Evolutionary conservation across 2,797 vertebrate species (phyloP), one percentile per base, ranked within the genome.

Genomic region (Sphaeramia orbicularis): DNA sequence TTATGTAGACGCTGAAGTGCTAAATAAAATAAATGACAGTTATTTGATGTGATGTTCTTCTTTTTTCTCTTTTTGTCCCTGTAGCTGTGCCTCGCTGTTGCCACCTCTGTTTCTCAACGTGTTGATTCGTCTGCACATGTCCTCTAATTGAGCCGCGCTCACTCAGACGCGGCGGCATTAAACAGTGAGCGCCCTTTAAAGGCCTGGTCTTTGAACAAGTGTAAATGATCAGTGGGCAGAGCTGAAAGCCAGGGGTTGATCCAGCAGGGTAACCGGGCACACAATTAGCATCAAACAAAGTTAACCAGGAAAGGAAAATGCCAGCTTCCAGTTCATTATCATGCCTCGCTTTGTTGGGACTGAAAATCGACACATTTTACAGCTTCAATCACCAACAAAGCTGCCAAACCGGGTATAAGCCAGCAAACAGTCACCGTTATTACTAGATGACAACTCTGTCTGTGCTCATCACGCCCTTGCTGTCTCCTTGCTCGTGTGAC

Each of bases 201-300:
- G 37, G 43, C 10, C 27, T 1, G 0, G 30, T 49, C 65, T 86
- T 80, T 86, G 81, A 84, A 77, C 62, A 63, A 6, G 2, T 15
- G 30, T 47, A 51, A 64, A 74, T 38, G 52, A 64, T 82, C 62
- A 56, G 74, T 1, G 27, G 55, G 41, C 13, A 40, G 37, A 69
- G 63, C 66, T 81, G 67, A 78, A 75, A 76, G 79, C 52, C 42
- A 54, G 53, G 32, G 42, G 61, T 59, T 74, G 64, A 78, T 49
- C 52, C 62, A 13, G 58, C 35, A 9, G 42, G 37, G 62, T 27
- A 62, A 68, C 73, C 69, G 71, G 59, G 53, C 15, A 2, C 5
- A 4, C 72, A 71, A 66, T 85, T 78, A 77, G 77, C 48, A 77
- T 74, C 49, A 47, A 45, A 71, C 70, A 67, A 81, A 59, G 58